Conservation (phyloP, 2,797 vertebrate genomes). For the Coregonus suidteri region DNA sequence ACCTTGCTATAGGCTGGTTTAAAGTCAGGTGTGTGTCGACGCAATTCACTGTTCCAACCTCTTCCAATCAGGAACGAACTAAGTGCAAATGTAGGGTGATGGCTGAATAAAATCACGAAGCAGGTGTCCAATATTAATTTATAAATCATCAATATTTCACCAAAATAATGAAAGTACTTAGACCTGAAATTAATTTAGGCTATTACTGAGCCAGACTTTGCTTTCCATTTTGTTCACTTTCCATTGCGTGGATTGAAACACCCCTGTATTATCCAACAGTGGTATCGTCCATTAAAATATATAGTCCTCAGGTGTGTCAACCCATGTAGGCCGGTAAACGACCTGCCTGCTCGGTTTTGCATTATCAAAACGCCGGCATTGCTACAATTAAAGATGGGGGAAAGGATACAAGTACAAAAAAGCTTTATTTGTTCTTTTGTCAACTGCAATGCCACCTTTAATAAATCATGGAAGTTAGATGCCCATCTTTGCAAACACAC, state of each 20-base stretch:
- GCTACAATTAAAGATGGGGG: conserved; percentile 55
- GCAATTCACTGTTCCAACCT: neutral
- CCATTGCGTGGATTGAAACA: neutral
- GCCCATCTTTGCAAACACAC: conserved; percentile 91
- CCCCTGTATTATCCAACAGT: conserved; percentile 36
- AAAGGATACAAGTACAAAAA: conserved; percentile 55
- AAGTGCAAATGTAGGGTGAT: neutral
- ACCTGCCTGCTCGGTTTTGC: conserved; percentile 36
- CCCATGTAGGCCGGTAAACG: conserved; percentile 49
- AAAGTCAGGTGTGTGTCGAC: no score
- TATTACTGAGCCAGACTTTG: neutral
- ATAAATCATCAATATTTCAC: neutral
- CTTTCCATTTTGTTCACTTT: neutral
- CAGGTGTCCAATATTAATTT: neutral
- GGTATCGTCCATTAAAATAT: conserved; percentile 65
- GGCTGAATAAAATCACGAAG: neutral
- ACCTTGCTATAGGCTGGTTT: no score
- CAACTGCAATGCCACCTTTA: conserved; percentile 82
- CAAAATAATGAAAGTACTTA: neutral
- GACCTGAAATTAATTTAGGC: neutral
- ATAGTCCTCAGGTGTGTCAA: conserved; percentile 50
- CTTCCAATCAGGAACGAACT: neutral
- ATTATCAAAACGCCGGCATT: conserved; percentile 34
- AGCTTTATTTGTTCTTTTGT: conserved; percentile 84
- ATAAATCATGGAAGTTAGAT: conserved; percentile 85